These are phyloP conservation scores for Mimas tiliae DNA, from an alignment of 2,888 invertebrate species.

Conservation along the genomic window DNA sequence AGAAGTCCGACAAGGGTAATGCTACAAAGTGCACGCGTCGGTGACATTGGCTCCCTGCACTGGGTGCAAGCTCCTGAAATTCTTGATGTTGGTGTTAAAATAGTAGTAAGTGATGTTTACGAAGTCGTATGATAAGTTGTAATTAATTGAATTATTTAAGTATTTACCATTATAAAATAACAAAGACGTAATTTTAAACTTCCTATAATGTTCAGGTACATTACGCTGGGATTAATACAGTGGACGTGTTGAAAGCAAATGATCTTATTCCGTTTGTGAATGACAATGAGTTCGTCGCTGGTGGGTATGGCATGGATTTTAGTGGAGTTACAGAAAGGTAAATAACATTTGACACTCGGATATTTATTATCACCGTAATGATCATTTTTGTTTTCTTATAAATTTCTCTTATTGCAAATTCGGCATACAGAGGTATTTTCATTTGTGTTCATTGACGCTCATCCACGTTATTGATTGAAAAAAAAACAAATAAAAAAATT, in stretches of 20 bases:
- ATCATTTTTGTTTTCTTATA: too few relatives aligned
- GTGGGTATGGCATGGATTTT: slow-evolving; percentile 53
- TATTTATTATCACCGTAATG: too few relatives aligned
- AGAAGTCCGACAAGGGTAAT: slow-evolving; percentile 25
- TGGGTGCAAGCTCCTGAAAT: slow-evolving; percentile 39
- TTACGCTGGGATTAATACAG: slow-evolving; percentile 44
- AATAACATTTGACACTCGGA: neutral
- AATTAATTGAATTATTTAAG: neutral
- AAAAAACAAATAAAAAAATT: too few relatives aligned
- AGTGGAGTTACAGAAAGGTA: slow-evolving; percentile 55
- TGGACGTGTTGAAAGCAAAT: slow-evolving; percentile 41
- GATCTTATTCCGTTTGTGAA: slow-evolving; percentile 33
- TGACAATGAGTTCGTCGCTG: slow-evolving; percentile 10
- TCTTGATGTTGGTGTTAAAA: slow-evolving; percentile 32
- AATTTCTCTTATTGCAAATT: too few relatives aligned
- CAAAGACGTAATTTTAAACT: neutral
- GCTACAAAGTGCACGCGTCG: slow-evolving; percentile 36
- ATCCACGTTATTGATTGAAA: too few relatives aligned
- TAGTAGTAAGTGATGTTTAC: slow-evolving; percentile 36
- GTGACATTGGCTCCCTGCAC: slow-evolving; percentile 40
- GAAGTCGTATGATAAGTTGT: neutral
- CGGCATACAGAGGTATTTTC: too few relatives aligned
- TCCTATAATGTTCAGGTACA: slow-evolving; percentile 39
- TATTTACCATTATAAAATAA: neutral
- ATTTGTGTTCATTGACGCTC: too few relatives aligned